phyloP scores from a whole-genome alignment of 2,888 invertebrate species.

The Diaprepes abbreviatus region DNA sequence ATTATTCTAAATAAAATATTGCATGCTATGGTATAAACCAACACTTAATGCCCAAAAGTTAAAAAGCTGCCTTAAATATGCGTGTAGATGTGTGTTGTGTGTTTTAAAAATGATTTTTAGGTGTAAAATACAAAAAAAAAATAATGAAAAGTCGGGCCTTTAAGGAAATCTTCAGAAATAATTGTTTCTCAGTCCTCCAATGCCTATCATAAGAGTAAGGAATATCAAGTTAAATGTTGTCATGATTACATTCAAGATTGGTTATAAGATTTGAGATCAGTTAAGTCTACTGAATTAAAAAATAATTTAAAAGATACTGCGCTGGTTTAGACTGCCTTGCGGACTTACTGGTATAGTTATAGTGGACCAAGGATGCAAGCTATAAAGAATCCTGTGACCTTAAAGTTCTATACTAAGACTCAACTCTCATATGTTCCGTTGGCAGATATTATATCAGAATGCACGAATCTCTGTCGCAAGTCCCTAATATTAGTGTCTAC shows the following conservation, averaged over 20 bases:
- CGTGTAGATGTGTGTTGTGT: neutral
- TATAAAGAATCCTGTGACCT: too few species aligned
- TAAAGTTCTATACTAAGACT: too few species aligned
- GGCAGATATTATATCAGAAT: too few species aligned
- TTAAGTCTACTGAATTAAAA: neutral
- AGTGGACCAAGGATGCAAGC: too few species aligned
- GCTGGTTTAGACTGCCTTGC: too few species aligned
- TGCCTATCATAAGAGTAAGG: neutral
- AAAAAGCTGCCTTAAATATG: constrained; percentile 3
- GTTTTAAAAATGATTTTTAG: neutral
- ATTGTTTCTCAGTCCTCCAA: neutral
- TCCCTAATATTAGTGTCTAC: too few species aligned
- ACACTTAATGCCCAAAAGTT: constrained; percentile 19
- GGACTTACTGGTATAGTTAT: too few species aligned
- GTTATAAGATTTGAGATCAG: neutral
- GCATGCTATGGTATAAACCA: constrained; percentile 12
- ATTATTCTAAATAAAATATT: neutral
- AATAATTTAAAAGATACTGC: too few species aligned
- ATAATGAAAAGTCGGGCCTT: too few species aligned
- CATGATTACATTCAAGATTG: neutral
- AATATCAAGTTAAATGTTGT: neutral
- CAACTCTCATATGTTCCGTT: too few species aligned
- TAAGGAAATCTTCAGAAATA: neutral
- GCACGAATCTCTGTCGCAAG: too few species aligned
- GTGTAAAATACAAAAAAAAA: neutral